A percentile compares a stretch with the other conserved stretches of the same genome.
Conservation (phyloP, 2,113 vertebrate genomes). For the Piprites chloris region DNA sequence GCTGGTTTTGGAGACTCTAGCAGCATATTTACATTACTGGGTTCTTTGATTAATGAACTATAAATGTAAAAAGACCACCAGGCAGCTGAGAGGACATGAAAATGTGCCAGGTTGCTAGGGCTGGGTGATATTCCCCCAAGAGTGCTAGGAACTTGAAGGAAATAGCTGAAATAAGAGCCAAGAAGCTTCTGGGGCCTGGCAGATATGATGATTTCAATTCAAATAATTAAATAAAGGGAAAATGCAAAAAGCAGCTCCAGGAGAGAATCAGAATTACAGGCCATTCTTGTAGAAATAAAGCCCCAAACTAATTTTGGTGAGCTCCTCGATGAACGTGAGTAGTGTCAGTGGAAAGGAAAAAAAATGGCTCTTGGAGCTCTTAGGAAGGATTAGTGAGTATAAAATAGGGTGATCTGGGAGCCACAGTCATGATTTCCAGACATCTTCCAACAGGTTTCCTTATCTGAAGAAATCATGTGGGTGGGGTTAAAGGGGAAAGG, state of each 20-base stretch:
- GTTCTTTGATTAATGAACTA: not conserved
- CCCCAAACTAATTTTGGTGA: not conserved
- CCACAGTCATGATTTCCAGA: not conserved
- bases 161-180: not conserved
- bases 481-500: not conserved
- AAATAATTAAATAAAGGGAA: not conserved
- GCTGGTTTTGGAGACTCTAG: not conserved
- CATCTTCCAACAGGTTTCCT: not conserved
- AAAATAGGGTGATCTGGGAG: not conserved
- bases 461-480: not conserved
- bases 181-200: not conserved
- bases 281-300: not conserved
- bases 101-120: not conserved
- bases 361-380: not conserved
- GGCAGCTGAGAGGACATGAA: rapidly evolving
- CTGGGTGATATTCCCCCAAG: not conserved
- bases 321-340: not conserved
- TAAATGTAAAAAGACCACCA: not conserved
- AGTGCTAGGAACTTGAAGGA: not conserved
- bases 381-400: not conserved
- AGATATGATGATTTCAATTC: not conserved
- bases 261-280: not conserved
- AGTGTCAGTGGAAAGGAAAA: not conserved
- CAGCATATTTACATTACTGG: not conserved
- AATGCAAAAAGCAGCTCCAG: not conserved